A percentile compares a stretch with the other conserved stretches of the same genome.
phyloP scores from a whole-genome alignment of 2,797 vertebrate genomes.

The Avahi laniger region DNA sequence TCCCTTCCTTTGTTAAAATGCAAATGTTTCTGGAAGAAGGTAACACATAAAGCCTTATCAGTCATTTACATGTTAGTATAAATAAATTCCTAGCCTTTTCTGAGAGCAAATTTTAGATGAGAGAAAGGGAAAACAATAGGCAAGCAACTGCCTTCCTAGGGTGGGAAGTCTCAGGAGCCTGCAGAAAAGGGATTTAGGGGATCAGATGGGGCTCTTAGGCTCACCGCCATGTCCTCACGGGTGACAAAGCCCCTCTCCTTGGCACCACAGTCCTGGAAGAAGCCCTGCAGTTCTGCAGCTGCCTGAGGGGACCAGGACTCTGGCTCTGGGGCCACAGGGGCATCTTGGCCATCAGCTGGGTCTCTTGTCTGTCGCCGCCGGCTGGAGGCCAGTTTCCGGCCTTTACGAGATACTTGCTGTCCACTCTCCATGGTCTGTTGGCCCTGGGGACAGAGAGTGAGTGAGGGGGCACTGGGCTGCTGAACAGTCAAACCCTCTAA shows the following conservation, averaged over 20 bases:
- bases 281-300: constrained; percentile 65
- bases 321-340: not conserved
- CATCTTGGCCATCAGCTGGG: rapidly evolving
- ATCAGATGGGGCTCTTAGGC: not conserved
- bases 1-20: constrained; percentile 3
- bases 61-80: not conserved
- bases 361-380: constrained; percentile 69
- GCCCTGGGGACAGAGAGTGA: not conserved
- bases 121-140: not conserved
- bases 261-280: constrained; percentile 70
- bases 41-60: not conserved
- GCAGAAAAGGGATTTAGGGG: not conserved
- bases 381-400: constrained; percentile 84
- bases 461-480: not conserved
- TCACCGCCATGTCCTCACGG: constrained; percentile 83
- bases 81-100: not conserved
- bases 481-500: not conserved
- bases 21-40: not conserved
- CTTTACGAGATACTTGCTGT: constrained; percentile 51
- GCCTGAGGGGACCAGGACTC: not conserved
- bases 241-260: constrained; percentile 77
- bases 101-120: not conserved
- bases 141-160: not conserved
- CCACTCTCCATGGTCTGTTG: constrained; percentile 66
- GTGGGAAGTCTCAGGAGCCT: not conserved